These are phyloP conservation scores for Limnothrissa miodon DNA, from an alignment of 2,113 vertebrate species.

Conservation along the genomic window DNA sequence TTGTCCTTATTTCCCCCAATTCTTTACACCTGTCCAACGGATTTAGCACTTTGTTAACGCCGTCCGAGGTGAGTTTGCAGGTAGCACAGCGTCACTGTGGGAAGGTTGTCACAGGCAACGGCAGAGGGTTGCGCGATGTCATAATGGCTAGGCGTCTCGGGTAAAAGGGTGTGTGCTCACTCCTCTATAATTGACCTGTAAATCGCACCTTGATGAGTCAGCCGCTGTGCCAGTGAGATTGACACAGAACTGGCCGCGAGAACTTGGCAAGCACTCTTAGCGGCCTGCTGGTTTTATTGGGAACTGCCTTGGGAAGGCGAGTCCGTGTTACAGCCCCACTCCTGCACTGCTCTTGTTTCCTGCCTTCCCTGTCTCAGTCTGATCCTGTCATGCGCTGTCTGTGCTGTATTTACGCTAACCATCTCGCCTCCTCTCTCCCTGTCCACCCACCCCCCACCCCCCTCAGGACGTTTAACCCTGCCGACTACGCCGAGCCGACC, in stretches of 20 bases:
- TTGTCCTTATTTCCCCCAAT: background rate
- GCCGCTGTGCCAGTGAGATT: background rate
- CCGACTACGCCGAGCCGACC: conserved; percentile 90
- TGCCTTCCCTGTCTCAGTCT: background rate
- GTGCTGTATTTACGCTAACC: background rate
- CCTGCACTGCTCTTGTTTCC: background rate
- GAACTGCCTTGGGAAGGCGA: background rate
- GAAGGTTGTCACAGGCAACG: background rate
- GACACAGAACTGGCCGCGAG: background rate
- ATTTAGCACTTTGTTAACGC: background rate
- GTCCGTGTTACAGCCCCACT: background rate
- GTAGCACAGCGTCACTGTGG: background rate
- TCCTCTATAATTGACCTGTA: background rate
- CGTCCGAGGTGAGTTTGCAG: background rate
- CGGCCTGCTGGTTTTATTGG: background rate
- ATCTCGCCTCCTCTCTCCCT: background rate
- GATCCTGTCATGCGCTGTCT: background rate
- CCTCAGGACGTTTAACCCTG: conserved; percentile 92
- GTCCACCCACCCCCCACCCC: background rate
- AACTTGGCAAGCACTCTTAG: background rate
- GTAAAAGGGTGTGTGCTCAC: background rate
- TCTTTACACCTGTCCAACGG: background rate
- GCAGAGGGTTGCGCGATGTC: background rate
- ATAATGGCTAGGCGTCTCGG: background rate
- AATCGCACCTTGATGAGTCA: background rate